Percentiles rank a stretch among this genome's conserved stretches.
phyloP scores from a whole-genome alignment of 92 coral and sea anemone species.

The Meandrina meandrites region DNA sequence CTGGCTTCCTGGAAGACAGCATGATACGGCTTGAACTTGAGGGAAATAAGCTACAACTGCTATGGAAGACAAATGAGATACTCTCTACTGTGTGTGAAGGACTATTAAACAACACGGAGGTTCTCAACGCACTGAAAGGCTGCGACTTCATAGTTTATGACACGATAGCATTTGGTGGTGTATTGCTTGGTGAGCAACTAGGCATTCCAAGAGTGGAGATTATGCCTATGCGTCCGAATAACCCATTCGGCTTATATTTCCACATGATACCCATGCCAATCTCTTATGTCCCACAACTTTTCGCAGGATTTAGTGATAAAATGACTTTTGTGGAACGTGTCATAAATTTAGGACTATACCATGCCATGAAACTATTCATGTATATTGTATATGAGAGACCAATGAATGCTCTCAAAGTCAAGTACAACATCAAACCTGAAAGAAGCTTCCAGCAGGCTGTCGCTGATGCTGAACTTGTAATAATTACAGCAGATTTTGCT shows the following conservation, averaged over 20 bases:
- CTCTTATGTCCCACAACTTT: constrained; percentile 33
- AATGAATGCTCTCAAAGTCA: constrained; percentile 33
- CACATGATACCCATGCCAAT: constrained; percentile 32
- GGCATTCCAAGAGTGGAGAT: constrained; percentile 31
- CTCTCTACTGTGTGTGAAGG: not conserved
- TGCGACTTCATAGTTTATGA: constrained; percentile 39
- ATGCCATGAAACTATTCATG: not conserved
- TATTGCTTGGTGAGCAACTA: constrained; percentile 20
- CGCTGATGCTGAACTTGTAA: constrained; percentile 48
- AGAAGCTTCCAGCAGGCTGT: constrained; percentile 35
- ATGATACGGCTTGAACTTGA: not conserved
- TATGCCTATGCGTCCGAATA: not conserved
- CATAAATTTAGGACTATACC: constrained; percentile 7
- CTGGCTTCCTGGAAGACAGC: constrained; percentile 26
- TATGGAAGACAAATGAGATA: not conserved
- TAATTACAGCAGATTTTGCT: constrained; percentile 56
- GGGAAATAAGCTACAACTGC: not conserved
- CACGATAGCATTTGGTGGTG: not conserved
- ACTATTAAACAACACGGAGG: constrained; percentile 8
- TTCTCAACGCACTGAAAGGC: constrained; percentile 8
- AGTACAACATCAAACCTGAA: constrained; percentile 66
- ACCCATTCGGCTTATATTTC: not conserved
- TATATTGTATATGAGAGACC: not conserved
- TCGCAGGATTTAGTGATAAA: constrained; percentile 22
- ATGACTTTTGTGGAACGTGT: constrained; percentile 48